Percentiles rank a stretch among this genome's conserved stretches.
These are phyloP conservation scores for Sebastes miniatus DNA, from an alignment of 2,797 vertebrate species.

Conservation along the genomic window DNA sequence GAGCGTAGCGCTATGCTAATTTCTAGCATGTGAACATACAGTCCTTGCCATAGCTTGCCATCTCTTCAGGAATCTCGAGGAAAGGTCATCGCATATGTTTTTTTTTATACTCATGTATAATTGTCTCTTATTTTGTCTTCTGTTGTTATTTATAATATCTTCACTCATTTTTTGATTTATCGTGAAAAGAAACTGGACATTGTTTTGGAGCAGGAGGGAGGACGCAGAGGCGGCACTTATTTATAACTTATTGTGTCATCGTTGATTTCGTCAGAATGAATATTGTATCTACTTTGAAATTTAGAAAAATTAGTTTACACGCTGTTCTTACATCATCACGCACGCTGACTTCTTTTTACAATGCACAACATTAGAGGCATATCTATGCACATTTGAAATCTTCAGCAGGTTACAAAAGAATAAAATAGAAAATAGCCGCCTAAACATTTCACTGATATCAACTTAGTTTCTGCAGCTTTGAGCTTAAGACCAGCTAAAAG, in stretches of 20 bases:
- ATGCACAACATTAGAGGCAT: background rate
- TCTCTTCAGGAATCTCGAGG: slow-evolving; percentile 18
- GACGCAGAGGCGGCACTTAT: background rate
- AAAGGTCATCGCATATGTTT: slow-evolving; percentile 43
- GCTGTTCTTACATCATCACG: background rate
- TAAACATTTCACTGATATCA: background rate
- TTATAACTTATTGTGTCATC: slow-evolving; percentile 10
- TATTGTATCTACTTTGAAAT: background rate
- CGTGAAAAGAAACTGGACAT: background rate
- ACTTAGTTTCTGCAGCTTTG: background rate
- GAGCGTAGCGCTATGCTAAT: background rate
- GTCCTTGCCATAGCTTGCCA: slow-evolving; percentile 23
- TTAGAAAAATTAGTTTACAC: slow-evolving; percentile 13
- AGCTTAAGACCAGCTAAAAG: background rate
- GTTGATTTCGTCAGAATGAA: slow-evolving; percentile 4
- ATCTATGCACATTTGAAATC: slow-evolving; percentile 11
- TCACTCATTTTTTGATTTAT: slow-evolving; percentile 12
- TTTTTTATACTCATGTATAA: slow-evolving; percentile 2
- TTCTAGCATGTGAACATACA: background rate
- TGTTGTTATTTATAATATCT: slow-evolving; percentile 64
- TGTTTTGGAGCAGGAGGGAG: background rate
- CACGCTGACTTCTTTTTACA: background rate
- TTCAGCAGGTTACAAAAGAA: slow-evolving; percentile 5
- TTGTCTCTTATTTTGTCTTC: slow-evolving; percentile 12
- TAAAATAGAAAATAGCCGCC: background rate